A percentile compares a stretch with the other conserved stretches of the same genome.
Evolutionary conservation across 1,140 invertebrate species (phyloP).

Genomic region (Ips typographus): DNA sequence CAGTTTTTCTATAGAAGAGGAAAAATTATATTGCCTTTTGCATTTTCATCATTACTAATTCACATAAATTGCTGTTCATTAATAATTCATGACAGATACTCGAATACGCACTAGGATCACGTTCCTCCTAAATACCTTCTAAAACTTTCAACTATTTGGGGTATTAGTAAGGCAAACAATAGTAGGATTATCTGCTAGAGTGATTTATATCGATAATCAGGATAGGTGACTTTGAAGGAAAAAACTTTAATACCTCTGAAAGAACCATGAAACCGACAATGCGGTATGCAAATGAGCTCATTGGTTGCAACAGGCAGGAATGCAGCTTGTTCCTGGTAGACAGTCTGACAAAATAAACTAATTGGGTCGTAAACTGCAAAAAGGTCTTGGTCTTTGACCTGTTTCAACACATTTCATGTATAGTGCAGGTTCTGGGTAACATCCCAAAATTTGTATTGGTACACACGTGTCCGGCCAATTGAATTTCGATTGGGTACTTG

Average conservation of each 20-base stretch:
- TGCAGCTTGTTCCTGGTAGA: constrained; percentile 20
- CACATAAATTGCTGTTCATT: neutral
- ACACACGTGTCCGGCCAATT: no score
- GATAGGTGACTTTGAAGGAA: neutral
- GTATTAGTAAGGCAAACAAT: constrained; percentile 12
- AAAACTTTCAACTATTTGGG: constrained; percentile 6
- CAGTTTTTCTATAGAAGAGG: neutral
- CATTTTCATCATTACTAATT: neutral
- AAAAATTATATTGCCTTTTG: neutral
- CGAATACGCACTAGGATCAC: constrained; percentile 1
- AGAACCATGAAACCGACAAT: neutral
- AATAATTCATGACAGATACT: no score
- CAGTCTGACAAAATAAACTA: constrained; percentile 26
- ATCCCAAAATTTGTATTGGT: no score
- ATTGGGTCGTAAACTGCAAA: constrained; percentile 20
- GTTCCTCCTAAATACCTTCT: constrained; percentile 9
- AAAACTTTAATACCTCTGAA: neutral
- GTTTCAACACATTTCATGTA: no score
- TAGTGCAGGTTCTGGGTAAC: no score
- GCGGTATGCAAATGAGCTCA: constrained; percentile 16
- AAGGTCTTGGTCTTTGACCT: neutral
- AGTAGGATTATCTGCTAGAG: constrained; percentile 8
- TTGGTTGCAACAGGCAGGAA: constrained; percentile 1
- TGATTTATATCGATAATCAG: neutral
- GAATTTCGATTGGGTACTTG: no score